A percentile compares a stretch with the other conserved stretches of the same genome.
Evolutionary conservation across 2,888 invertebrate species (phyloP).

Genomic region (Agrochola macilenta): DNA sequence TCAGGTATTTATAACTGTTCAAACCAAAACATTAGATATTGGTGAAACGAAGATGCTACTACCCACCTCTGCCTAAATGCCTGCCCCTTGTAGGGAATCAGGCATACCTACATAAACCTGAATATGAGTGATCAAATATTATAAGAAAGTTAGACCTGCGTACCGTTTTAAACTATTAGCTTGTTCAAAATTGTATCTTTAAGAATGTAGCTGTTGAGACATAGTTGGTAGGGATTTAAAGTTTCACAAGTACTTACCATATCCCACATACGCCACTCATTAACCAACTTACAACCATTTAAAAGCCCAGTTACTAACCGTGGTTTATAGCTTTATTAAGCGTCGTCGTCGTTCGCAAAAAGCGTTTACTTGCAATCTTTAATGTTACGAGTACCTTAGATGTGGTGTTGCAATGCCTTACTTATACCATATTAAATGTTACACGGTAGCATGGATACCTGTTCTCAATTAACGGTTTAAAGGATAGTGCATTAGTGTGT

Average conservation of each 20-base stretch:
- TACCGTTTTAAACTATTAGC: too few relatives aligned
- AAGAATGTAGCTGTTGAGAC: background rate
- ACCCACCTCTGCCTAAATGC: too few relatives aligned
- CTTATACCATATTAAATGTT: slow-evolving; percentile 7
- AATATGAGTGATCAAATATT: background rate
- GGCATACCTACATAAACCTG: background rate
- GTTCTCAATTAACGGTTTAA: slow-evolving; percentile 22
- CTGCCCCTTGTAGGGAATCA: background rate
- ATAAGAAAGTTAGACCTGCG: background rate
- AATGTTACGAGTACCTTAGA: slow-evolving; percentile 35
- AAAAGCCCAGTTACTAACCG: slow-evolving; percentile 24
- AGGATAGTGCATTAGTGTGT: slow-evolving; percentile 31
- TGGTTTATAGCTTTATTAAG: slow-evolving; percentile 39
- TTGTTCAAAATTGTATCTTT: background rate
- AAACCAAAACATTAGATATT: background rate
- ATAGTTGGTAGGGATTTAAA: background rate
- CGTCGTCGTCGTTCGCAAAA: slow-evolving; percentile 27
- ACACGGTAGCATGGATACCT: slow-evolving; percentile 29
- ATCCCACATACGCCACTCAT: background rate
- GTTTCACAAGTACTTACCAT: slow-evolving; percentile 22
- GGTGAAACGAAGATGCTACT: background rate
- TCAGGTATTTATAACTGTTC: background rate
- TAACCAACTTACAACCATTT: slow-evolving; percentile 18
- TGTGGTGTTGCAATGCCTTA: slow-evolving; percentile 40
- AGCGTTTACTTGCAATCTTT: slow-evolving; percentile 34